Evolutionary conservation across 2,888 invertebrate species (phyloP).

Genomic region (Melangyna quadrimaculata): DNA sequence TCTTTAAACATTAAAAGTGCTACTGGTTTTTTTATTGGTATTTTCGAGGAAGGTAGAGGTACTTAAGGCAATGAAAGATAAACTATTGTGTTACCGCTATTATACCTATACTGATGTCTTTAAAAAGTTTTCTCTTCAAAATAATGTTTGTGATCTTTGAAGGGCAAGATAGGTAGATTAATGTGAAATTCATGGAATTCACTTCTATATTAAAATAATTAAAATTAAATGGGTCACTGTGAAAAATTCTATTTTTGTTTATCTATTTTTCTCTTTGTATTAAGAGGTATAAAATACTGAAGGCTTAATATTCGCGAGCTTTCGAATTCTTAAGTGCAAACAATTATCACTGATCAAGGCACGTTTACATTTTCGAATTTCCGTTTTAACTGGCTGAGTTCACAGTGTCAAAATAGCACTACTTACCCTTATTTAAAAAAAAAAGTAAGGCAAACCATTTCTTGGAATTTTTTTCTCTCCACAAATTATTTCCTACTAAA

Average conservation of each 20-base stretch:
- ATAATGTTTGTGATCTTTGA: conserved; percentile 5
- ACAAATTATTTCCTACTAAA: no score
- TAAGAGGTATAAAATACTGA: no score
- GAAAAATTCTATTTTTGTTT: background rate
- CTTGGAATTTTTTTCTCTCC: no score
- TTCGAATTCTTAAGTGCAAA: no score
- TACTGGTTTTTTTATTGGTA: conserved; percentile 50
- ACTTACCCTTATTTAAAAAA: no score
- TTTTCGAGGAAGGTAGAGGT: conserved; percentile 9
- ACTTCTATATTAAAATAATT: background rate
- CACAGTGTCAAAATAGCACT: no score
- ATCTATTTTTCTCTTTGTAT: no score
- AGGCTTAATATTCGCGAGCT: no score
- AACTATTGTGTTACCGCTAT: background rate
- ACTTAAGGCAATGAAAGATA: background rate
- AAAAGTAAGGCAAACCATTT: no score
- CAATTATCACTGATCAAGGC: no score
- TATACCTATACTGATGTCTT: background rate
- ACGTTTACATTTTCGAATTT: no score
- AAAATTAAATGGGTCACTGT: background rate
- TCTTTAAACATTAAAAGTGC: conserved; percentile 26
- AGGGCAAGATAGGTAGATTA: conserved; percentile 10
- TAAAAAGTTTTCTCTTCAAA: background rate
- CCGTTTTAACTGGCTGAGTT: no score
- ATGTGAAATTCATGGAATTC: conserved; percentile 48